Conservation (phyloP, 1,140 invertebrate species). For the Polyergus mexicanus region DNA sequence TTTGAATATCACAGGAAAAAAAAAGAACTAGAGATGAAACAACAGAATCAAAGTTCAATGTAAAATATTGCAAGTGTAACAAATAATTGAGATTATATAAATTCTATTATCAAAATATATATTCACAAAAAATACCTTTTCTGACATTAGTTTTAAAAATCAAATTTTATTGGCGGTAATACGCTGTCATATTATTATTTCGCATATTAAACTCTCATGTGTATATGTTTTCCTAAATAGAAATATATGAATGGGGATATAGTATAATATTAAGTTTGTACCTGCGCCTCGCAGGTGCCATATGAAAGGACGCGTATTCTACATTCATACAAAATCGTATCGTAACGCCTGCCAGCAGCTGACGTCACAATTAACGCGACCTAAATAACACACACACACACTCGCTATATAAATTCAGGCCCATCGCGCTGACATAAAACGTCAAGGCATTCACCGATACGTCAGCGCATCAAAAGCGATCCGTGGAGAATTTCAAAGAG, state of each 20-base stretch:
- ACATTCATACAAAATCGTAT: conserved; percentile 61
- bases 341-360: conserved; percentile 59
- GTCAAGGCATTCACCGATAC: conserved; percentile 56
- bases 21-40: conserved; percentile 4
- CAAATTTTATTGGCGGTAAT: background rate
- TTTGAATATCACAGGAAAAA: background rate
- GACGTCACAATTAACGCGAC: conserved; percentile 62
- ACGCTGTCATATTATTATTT: conserved; percentile 29
- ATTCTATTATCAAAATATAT: background rate
- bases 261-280: conserved; percentile 39
- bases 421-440: conserved; percentile 61
- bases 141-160: background rate
- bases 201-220: conserved; percentile 19
- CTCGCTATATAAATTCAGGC: conserved; percentile 59
- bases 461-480: conserved; percentile 56
- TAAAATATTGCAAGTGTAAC: background rate
- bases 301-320: conserved; percentile 56
- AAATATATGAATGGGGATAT: conserved; percentile 54
- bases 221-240: conserved; percentile 45
- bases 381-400: conserved; percentile 64
- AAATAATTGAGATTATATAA: conserved; percentile 11
- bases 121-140: background rate
- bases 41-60: background rate
- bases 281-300: conserved; percentile 48
- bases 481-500: conserved; percentile 58